Base-by-base conservation (phyloP, 1,140 invertebrate species). In the Aradophagus sp. region DNA sequence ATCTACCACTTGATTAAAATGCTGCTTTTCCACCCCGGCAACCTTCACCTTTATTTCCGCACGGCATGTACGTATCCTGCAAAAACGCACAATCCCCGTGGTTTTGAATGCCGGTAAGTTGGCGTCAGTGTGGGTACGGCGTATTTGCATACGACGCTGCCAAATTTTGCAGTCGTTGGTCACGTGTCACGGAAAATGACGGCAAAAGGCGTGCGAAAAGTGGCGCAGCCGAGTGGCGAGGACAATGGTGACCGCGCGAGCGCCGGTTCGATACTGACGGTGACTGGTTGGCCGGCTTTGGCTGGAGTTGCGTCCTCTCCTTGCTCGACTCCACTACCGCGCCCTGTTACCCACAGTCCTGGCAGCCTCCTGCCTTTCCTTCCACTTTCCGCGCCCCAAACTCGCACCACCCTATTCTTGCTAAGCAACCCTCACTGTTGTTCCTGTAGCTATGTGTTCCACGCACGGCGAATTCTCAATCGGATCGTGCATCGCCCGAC, bases 221-320 rank as follows among this genome's bases (percentile, higher is more conserved):
- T 31, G 20, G 16, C n/a, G 20, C 11, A 20, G 1, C 0, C 14
- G 15, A 4, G 12, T 29, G 5, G 12, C 32, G 11, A 1, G 4
- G 11, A 20, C 47, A 74, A 52, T 74, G 61, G 67, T 77, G 73
- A 73, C 77, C 71, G 77, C 59, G 61, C 77, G 69, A 74, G 52
- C 70, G 85, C 81, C 84, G 83, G 85, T 84, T 87, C 86, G 84
- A 87, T 87, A 87, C 86, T 86, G 79, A 75, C 70, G 65, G 67
- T 75, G 84, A 85, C 63, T 82, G 81, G 85, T 85, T 85, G 61
- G 79, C 38, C 81, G 73, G 79, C 82, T 84, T 84, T 77, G 80
- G 80, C 82, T 80, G 80, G 82, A 82, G 69, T 82, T 81, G 84
- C 81, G 61, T 59, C 45, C 48, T 84, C 85, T 81, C 63, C 65